Percentiles rank a stretch among this genome's conserved stretches.
These are phyloP conservation scores for Ashinkailepas kermadecensis DNA, from an alignment of 2,888 invertebrate genomes.

Conservation along the genomic window DNA sequence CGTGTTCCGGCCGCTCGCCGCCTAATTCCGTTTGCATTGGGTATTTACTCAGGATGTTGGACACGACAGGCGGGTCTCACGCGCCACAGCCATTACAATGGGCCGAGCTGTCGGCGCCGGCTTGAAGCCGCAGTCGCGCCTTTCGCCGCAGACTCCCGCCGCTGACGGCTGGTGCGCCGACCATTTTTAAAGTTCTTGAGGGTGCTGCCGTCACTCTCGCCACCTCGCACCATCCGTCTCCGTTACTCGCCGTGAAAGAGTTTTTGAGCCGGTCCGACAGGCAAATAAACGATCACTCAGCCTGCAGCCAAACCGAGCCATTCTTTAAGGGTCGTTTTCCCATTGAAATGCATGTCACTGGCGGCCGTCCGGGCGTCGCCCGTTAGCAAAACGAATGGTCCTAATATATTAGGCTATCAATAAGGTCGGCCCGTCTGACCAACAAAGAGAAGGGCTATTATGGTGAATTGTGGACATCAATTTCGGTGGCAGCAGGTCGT, in stretches of 20 bases:
- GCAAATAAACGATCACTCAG: constrained; percentile 10
- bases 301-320: background rate
- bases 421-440: background rate
- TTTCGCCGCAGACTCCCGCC: background rate
- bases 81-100: too few species aligned
- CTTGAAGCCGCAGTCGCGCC: background rate
- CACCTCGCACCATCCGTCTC: background rate
- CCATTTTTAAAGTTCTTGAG: constrained; percentile 5
- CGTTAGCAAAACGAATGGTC: constrained; percentile 10
- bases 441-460: constrained; percentile 11
- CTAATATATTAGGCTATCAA: constrained; percentile 19
- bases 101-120: too few species aligned
- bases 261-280: background rate
- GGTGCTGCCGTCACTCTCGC: background rate
- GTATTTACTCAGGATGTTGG: too few species aligned
- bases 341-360: constrained; percentile 18
- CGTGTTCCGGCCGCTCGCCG: too few species aligned
- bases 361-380: background rate
- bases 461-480: constrained; percentile 17
- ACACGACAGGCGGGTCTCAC: too few species aligned
- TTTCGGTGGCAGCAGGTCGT: background rate
- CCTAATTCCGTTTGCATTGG: too few species aligned
- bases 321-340: constrained; percentile 11
- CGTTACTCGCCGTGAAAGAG: constrained; percentile 12
- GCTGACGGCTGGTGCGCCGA: background rate